Evolutionary conservation across 2,888 invertebrate species (phyloP).

Genomic region (Yponomeuta evonymella): DNA sequence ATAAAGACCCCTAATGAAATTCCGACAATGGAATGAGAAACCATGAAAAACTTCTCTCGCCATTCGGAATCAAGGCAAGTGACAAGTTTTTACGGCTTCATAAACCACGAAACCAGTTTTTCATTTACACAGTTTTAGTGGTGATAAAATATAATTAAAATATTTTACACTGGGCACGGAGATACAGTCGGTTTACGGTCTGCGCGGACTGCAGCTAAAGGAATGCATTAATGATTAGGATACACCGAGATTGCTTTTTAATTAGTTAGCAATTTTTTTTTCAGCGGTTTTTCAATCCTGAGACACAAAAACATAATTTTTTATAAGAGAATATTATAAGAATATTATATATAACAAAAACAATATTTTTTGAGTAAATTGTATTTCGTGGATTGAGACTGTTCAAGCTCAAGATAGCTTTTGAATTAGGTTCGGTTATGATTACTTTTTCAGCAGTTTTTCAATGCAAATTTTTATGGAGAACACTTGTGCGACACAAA

Average conservation of each 20-base stretch:
- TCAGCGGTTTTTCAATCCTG: not conserved
- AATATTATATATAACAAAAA: too few relatives aligned
- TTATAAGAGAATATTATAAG: too few relatives aligned
- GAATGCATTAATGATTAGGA: slow-evolving; percentile 38
- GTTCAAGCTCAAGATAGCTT: too few relatives aligned
- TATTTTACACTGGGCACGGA: slow-evolving; percentile 64
- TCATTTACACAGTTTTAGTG: slow-evolving; percentile 75
- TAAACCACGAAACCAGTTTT: slow-evolving; percentile 71
- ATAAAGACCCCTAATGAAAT: slow-evolving; percentile 44
- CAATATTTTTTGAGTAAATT: too few relatives aligned
- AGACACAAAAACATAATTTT: not conserved
- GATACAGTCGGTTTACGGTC: slow-evolving; percentile 64
- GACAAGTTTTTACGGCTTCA: slow-evolving; percentile 74
- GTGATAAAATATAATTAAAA: slow-evolving; percentile 76
- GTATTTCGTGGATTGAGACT: too few relatives aligned
- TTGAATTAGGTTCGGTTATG: too few relatives aligned
- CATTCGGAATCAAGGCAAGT: slow-evolving; percentile 41
- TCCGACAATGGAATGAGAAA: slow-evolving; percentile 55
- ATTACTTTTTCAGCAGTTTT: too few relatives aligned
- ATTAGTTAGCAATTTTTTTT: not conserved
- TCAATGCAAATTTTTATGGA: too few relatives aligned
- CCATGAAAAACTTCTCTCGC: slow-evolving; percentile 50
- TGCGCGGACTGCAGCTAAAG: slow-evolving; percentile 47
- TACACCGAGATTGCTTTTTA: slow-evolving; percentile 28
- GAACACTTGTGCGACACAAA: too few relatives aligned